Conservation (phyloP, 2,113 vertebrate genomes). For the Antennarius striatus region DNA sequence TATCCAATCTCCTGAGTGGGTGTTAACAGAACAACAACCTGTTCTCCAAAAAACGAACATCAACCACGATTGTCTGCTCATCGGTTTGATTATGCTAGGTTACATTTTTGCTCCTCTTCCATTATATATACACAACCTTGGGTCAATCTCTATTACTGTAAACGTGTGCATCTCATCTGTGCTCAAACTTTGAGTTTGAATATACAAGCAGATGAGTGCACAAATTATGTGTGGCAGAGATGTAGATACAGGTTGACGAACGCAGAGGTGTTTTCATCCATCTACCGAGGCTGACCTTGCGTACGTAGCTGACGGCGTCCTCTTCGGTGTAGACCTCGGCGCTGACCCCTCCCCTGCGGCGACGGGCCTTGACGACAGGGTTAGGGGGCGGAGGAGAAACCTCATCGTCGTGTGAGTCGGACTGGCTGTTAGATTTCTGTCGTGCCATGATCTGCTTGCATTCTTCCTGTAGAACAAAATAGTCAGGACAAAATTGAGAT, state of each 20-base stretch:
- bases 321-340: slow-evolving; percentile 98
- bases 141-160: too few species aligned
- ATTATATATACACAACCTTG: too few species aligned
- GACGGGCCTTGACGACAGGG: slow-evolving; percentile 90
- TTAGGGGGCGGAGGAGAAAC: slow-evolving; percentile 91
- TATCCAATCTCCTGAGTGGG: background rate
- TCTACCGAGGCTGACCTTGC: slow-evolving; percentile 84
- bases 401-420: slow-evolving; percentile 93
- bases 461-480: slow-evolving; percentile 85
- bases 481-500: background rate
- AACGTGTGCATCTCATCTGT: background rate
- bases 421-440: slow-evolving; percentile 95
- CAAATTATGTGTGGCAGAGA: too few species aligned
- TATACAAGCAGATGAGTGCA: background rate
- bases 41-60: background rate
- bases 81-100: background rate
- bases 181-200: slow-evolving; percentile 2
- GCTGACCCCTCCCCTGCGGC: slow-evolving; percentile 91
- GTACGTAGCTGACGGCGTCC: slow-evolving; percentile 94
- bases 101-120: too few species aligned
- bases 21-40: background rate
- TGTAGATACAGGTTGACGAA: too few species aligned
- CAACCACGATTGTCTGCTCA: background rate
- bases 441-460: slow-evolving; percentile 93
- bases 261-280: background rate